phyloP scores from a whole-genome alignment of 2,797 vertebrate species.

The Ctenochaetus hawaiiensis region DNA sequence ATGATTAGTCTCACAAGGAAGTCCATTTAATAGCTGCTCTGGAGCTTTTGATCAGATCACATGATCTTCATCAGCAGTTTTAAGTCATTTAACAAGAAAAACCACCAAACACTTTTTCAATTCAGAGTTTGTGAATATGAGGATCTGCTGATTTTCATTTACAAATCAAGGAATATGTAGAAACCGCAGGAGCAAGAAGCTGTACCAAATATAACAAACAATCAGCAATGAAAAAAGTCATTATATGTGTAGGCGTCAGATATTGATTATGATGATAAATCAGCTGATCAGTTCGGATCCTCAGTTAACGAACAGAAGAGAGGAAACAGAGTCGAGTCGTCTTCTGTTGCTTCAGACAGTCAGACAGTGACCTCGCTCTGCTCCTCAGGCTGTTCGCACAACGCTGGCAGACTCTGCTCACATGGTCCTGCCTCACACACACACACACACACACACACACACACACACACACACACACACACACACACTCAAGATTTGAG shows the following conservation, averaged over 20 bases:
- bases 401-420: conserved; percentile 23
- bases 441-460: not conserved
- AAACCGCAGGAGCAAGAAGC: not conserved
- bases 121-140: not conserved
- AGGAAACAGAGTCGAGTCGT: conserved; percentile 11
- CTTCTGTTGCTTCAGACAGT: conserved; percentile 25
- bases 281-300: not conserved
- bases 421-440: conserved; percentile 7
- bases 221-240: not conserved
- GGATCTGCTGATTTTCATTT: too few species aligned
- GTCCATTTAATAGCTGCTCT: too few species aligned
- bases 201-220: not conserved
- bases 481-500: conserved; percentile 9
- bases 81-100: not conserved
- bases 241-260: not conserved
- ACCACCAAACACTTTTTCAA: not conserved
- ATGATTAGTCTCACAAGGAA: too few species aligned
- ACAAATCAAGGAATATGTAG: not conserved
- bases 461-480: conserved; percentile 10
- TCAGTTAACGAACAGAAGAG: not conserved
- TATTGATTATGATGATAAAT: not conserved
- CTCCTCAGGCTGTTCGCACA: conserved; percentile 30
- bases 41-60: not conserved
- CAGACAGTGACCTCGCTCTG: conserved; percentile 45
- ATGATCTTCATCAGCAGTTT: not conserved